Percentiles rank a stretch among this genome's conserved stretches.
These are phyloP conservation scores for Meghimatium bilineatum DNA, from an alignment of 2,888 invertebrate genomes.

Conservation along the genomic window DNA sequence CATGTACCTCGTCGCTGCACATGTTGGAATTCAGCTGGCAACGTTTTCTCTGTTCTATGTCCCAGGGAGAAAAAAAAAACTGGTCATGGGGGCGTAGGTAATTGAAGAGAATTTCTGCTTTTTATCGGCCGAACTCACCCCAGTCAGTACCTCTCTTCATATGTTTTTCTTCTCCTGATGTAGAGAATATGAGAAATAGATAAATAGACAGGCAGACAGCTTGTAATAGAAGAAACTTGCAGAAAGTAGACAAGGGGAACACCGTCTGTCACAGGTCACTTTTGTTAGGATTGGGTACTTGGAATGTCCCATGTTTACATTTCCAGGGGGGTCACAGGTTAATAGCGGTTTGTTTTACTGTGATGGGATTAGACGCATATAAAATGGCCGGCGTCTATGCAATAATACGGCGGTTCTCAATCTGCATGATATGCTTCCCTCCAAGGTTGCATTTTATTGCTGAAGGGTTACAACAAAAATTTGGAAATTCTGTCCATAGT, in stretches of 20 bases:
- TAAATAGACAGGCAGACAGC: not conserved
- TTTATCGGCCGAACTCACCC: not conserved
- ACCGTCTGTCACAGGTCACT: constrained; percentile 36
- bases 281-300: constrained; percentile 27
- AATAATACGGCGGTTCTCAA: no score
- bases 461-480: no score
- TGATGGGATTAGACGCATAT: not conserved
- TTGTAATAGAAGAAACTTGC: not conserved
- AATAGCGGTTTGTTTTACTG: not conserved
- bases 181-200: not conserved
- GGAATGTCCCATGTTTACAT: constrained; percentile 31
- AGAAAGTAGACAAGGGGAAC: not conserved
- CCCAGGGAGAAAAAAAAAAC: not conserved
- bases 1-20: not conserved
- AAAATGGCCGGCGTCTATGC: not conserved
- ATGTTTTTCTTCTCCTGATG: not conserved
- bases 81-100: not conserved
- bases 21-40: not conserved
- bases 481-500: no score
- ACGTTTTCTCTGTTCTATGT: not conserved
- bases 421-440: no score
- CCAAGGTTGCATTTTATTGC: no score
- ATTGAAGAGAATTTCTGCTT: not conserved
- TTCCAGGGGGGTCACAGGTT: constrained; percentile 30
- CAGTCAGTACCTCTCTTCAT: not conserved